These are phyloP conservation scores for Sandelia bainsii DNA, from an alignment of 2,797 vertebrate genomes.

Conservation along the genomic window DNA sequence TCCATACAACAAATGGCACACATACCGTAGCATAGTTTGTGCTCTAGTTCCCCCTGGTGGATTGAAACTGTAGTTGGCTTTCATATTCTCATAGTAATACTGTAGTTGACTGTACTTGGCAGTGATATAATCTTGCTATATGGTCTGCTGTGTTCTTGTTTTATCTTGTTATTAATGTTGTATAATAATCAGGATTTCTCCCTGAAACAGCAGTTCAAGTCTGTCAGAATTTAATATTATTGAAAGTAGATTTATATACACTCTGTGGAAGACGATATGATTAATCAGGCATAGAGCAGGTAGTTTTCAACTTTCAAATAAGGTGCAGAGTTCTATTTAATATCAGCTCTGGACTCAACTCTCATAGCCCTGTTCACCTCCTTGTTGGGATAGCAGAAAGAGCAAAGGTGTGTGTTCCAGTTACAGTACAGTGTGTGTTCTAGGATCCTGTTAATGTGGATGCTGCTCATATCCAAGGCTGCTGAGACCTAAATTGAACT, in stretches of 20 bases:
- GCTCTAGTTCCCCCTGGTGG: conserved; percentile 71
- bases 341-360: background rate
- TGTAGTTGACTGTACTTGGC: background rate
- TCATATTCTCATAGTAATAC: background rate
- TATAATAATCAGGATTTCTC: background rate
- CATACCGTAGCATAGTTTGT: conserved; percentile 25
- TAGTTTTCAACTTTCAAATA: background rate
- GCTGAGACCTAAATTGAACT: background rate
- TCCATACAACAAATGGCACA: background rate
- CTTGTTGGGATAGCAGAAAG: background rate
- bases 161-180: background rate
- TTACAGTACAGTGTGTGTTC: background rate
- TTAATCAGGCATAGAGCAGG: background rate
- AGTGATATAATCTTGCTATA: background rate
- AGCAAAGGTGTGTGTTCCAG: background rate
- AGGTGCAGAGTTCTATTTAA: background rate
- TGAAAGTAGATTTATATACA: background rate
- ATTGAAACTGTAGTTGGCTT: conserved; percentile 10
- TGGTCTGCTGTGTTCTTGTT: background rate
- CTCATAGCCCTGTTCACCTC: background rate
- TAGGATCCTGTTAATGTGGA: background rate
- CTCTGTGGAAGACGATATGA: background rate
- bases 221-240: background rate
- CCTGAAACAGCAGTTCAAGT: background rate
- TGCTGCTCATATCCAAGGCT: background rate